phyloP scores from a whole-genome alignment of 2,113 vertebrate genomes.

The Eulacestoma nigropectus region DNA sequence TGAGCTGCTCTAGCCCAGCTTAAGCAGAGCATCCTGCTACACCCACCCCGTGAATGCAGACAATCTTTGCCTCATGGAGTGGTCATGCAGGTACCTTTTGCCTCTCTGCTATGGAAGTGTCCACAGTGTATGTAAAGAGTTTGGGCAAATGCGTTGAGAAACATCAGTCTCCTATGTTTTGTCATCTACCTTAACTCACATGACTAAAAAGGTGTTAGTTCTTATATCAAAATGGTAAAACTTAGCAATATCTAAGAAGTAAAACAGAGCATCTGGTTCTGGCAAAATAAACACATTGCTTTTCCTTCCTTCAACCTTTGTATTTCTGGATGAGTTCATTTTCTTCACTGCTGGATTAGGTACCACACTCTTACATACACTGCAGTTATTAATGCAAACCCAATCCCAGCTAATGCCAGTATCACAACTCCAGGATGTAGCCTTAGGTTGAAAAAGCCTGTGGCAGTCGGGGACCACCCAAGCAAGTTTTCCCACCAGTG shows the following conservation, averaged over 20 bases:
- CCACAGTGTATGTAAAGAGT: background rate
- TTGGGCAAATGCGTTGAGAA: background rate
- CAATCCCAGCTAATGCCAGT: background rate
- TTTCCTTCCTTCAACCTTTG: background rate
- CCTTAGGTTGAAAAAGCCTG: background rate
- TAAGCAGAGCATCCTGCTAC: background rate
- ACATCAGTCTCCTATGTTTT: background rate
- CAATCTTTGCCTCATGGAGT: background rate
- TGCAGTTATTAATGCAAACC: background rate
- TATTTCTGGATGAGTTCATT: background rate
- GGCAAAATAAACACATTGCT: background rate
- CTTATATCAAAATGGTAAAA: background rate
- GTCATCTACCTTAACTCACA: background rate
- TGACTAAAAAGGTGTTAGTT: background rate
- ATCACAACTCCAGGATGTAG: background rate
- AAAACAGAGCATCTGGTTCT: background rate
- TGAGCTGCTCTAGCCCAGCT: background rate
- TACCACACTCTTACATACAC: background rate
- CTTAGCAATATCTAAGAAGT: background rate
- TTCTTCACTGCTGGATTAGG: background rate
- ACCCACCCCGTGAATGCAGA: background rate
- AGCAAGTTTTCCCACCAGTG: background rate
- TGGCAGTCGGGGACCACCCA: background rate
- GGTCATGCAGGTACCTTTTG: background rate
- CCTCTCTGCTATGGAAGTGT: background rate